These are phyloP conservation scores for Hormaphis cornu DNA, from an alignment of 1,140 invertebrate species.

Conservation along the genomic window DNA sequence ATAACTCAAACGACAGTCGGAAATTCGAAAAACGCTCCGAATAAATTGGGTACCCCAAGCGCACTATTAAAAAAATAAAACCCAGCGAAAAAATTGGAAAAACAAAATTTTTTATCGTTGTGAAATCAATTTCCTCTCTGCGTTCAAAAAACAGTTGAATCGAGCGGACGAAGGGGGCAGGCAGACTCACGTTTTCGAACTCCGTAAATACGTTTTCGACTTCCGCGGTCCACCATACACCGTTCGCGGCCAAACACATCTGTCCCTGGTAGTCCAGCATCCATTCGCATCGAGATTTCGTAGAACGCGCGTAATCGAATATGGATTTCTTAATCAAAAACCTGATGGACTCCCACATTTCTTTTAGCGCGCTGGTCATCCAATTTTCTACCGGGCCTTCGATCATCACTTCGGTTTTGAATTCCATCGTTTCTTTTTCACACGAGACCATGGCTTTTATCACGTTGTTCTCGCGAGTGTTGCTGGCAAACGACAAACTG, in stretches of 20 bases:
- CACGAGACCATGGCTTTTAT: constrained; percentile 73
- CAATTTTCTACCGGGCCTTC: constrained; percentile 73
- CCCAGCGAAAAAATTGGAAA: too few relatives aligned
- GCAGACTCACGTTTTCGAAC: constrained; percentile 49
- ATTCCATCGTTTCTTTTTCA: constrained; percentile 80
- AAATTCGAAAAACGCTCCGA: too few relatives aligned
- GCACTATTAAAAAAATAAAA: too few relatives aligned
- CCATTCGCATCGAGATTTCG: constrained; percentile 65
- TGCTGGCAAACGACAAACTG: constrained; percentile 53
- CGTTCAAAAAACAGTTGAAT: too few relatives aligned
- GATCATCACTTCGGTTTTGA: constrained; percentile 49
- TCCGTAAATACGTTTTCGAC: constrained; percentile 78
- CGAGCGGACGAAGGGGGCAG: too few relatives aligned
- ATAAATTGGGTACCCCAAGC: too few relatives aligned
- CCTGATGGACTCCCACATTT: constrained; percentile 75
- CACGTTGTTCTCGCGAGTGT: constrained; percentile 52
- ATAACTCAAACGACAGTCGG: too few relatives aligned
- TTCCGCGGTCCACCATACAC: constrained; percentile 90
- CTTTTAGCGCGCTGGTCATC: constrained; percentile 73
- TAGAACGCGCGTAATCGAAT: constrained; percentile 68
- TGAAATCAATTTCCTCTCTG: too few relatives aligned
- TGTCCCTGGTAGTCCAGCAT: constrained; percentile 81
- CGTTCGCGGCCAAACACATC: constrained; percentile 73
- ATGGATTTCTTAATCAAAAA: constrained; percentile 80
- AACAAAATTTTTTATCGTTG: too few relatives aligned